These are phyloP conservation scores for Pogonognathellus flavescens DNA, from an alignment of 1,140 invertebrate species.

Conservation along the genomic window DNA sequence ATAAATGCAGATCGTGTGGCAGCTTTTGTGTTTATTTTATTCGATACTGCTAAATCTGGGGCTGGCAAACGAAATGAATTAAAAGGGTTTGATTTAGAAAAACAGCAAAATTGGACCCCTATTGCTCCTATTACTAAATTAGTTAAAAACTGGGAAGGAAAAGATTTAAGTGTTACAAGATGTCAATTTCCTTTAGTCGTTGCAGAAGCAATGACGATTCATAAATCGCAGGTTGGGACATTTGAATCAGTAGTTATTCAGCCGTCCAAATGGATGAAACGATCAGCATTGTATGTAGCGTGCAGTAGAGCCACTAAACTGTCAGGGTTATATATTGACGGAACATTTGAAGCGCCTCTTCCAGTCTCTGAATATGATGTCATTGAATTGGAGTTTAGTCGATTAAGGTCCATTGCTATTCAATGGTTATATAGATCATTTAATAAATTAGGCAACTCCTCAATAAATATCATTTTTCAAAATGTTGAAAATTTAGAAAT, in stretches of 20 bases:
- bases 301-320: not conserved
- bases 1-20: not conserved
- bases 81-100: too few relatives aligned
- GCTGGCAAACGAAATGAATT: too few relatives aligned
- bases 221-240: conserved; percentile 51
- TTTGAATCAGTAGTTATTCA: conserved; percentile 5
- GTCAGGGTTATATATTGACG: not conserved
- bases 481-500: not conserved
- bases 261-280: not conserved
- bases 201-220: conserved; percentile 54
- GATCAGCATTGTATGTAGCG: conserved; percentile 14
- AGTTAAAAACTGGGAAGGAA: not conserved
- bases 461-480: not conserved
- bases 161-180: not conserved
- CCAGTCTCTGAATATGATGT: not conserved
- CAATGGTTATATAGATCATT: too few relatives aligned
- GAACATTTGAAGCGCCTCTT: not conserved
- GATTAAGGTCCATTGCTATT: too few relatives aligned
- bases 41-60: too few relatives aligned
- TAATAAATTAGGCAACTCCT: too few relatives aligned
- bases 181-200: conserved; percentile 52
- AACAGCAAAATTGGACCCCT: too few relatives aligned
- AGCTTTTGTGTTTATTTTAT: too few relatives aligned
- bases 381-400: not conserved
- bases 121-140: not conserved